A percentile compares a stretch with the other conserved stretches of the same genome.
phyloP scores from a whole-genome alignment of 2,113 vertebrate genomes.

The Sander vitreus region DNA sequence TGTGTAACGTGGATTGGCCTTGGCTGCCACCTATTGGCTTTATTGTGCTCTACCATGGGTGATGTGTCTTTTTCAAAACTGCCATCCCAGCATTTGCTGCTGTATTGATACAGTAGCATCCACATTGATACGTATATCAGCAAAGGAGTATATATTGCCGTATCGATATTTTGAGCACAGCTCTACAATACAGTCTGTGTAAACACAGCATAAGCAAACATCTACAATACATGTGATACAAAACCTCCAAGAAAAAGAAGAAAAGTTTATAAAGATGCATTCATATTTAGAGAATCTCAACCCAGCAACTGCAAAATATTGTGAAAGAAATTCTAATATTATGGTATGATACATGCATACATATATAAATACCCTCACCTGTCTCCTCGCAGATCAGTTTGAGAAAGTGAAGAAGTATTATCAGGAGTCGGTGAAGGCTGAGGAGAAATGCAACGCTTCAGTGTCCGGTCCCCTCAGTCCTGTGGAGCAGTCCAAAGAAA shows the following conservation, averaged over 20 bases:
- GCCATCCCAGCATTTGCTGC: too few relatives aligned
- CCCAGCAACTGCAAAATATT: background rate
- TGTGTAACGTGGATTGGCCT: too few relatives aligned
- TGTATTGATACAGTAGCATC: too few relatives aligned
- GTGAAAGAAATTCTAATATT: background rate
- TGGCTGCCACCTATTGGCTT: too few relatives aligned
- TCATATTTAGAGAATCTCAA: background rate
- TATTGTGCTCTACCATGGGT: too few relatives aligned
- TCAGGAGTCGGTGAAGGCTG: constrained; percentile 76
- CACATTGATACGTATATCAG: too few relatives aligned
- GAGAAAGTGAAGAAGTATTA: constrained; percentile 79
- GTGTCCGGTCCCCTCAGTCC: constrained; percentile 75
- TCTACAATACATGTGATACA: background rate
- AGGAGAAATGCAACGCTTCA: constrained; percentile 69
- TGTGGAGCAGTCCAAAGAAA: constrained; percentile 73
- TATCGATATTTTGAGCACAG: too few relatives aligned
- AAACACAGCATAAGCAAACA: background rate
- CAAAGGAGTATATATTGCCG: too few relatives aligned
- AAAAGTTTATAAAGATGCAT: background rate
- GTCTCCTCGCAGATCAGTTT: constrained; percentile 83
- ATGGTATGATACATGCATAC: background rate
- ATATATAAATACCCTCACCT: background rate
- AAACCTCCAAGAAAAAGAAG: background rate
- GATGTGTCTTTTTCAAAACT: too few relatives aligned
- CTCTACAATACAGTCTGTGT: background rate